Percentiles rank a stretch among this genome's conserved stretches.
These are phyloP conservation scores for Acropternis orthonyx DNA, from an alignment of 2,797 vertebrate genomes.

Conservation along the genomic window DNA sequence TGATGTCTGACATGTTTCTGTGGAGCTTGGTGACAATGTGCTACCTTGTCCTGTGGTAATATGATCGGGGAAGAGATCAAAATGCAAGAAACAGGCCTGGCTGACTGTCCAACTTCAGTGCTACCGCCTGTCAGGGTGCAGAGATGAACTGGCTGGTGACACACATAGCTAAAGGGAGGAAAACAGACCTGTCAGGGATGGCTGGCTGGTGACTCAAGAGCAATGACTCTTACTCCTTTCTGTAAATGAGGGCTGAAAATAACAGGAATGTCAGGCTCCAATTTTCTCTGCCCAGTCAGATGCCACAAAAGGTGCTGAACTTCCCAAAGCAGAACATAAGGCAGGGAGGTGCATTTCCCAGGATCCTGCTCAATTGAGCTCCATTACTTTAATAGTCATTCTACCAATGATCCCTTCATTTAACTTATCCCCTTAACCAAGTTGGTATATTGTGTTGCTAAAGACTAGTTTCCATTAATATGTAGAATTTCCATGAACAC, in stretches of 20 bases:
- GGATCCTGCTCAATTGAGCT: neutral
- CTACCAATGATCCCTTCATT: neutral
- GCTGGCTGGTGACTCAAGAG: neutral
- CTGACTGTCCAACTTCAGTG: rapidly evolving
- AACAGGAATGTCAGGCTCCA: neutral
- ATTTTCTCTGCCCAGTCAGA: neutral
- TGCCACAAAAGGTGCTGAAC: neutral
- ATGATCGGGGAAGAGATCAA: neutral
- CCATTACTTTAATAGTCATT: neutral
- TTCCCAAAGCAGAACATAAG: neutral
- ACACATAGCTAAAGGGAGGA: neutral
- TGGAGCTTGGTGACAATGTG: neutral
- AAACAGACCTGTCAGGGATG: neutral
- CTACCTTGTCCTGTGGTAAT: neutral
- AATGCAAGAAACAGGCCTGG: neutral
- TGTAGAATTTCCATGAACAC: neutral
- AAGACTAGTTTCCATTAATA: neutral
- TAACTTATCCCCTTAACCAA: neutral
- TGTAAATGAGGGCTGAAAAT: neutral
- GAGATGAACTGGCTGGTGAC: neutral
- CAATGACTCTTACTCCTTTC: neutral
- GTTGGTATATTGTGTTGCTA: neutral
- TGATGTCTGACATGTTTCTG: neutral
- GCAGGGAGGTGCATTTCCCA: neutral
- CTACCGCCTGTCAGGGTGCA: neutral